These are phyloP conservation scores for Solenopsis fugax DNA, from an alignment of 1,140 invertebrate genomes.

Conservation along the genomic window DNA sequence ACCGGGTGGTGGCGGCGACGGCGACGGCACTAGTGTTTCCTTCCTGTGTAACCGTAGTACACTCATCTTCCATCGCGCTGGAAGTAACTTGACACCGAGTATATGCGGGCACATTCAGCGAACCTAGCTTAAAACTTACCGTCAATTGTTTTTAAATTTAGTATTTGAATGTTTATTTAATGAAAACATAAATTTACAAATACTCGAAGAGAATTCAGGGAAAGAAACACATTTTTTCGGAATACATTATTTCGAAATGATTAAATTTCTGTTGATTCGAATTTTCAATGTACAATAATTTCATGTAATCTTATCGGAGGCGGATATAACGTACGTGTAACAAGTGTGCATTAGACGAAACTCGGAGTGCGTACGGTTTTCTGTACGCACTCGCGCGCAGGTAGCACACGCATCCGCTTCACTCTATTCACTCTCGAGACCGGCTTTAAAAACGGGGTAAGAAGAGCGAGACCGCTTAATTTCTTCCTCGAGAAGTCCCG, in stretches of 20 bases:
- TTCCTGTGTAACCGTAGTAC: conserved; percentile 85
- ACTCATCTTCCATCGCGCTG: conserved; percentile 76
- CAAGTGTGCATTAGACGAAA: neutral
- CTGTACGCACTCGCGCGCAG: conserved; percentile 38
- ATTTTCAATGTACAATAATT: neutral
- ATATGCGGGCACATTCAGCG: conserved; percentile 67
- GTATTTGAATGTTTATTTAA: neutral
- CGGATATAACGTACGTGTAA: neutral
- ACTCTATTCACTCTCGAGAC: conserved; percentile 64
- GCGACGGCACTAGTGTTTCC: conserved; percentile 83
- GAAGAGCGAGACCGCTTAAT: conserved; percentile 72
- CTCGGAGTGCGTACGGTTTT: conserved; percentile 45
- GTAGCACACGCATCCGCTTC: conserved; percentile 54
- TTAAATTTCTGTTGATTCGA: neutral
- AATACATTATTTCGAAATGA: neutral
- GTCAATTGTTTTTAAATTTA: neutral
- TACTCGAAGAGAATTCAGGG: neutral
- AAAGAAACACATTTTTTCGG: neutral
- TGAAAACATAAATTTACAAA: neutral
- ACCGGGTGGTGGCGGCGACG: conserved; percentile 44
- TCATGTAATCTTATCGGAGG: neutral
- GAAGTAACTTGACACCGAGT: conserved; percentile 81
- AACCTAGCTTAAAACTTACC: conserved; percentile 5
- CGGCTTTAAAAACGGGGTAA: conserved; percentile 62
- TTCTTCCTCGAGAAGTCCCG: conserved; percentile 65